phyloP scores from a whole-genome alignment of 2,888 invertebrate species.

The Campoplex capitator region DNA sequence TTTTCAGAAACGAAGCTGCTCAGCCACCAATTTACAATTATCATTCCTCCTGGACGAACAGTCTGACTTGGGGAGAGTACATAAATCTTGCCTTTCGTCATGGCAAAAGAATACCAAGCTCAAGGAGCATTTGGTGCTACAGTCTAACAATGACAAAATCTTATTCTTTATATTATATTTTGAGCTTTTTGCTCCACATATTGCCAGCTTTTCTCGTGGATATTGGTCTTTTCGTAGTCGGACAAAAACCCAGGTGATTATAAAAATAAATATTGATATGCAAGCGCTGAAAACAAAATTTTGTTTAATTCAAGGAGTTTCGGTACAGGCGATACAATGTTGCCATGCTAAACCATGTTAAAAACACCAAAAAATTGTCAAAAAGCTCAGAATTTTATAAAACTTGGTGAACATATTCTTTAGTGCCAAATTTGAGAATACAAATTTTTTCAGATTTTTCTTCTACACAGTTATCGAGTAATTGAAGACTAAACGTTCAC shows the following conservation, averaged over 20 bases:
- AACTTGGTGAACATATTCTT: no score
- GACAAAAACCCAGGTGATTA: constrained; percentile 86
- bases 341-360: no score
- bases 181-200: constrained; percentile 87
- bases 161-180: constrained; percentile 83
- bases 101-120: constrained; percentile 76
- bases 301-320: no score
- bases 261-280: background rate
- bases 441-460: no score
- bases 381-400: no score
- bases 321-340: no score
- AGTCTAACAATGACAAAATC: constrained; percentile 85
- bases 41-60: constrained; percentile 87
- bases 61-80: constrained; percentile 87
- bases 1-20: constrained; percentile 74
- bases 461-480: no score
- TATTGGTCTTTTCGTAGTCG: constrained; percentile 85
- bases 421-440: no score
- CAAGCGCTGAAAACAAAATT: background rate
- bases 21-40: constrained; percentile 87
- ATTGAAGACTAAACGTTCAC: no score
- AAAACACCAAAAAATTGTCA: no score
- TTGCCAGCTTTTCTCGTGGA: constrained; percentile 88
- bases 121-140: constrained; percentile 81
- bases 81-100: constrained; percentile 79